Base-by-base conservation (phyloP, 2,113 vertebrate genomes). In the Tor tambroides region DNA sequence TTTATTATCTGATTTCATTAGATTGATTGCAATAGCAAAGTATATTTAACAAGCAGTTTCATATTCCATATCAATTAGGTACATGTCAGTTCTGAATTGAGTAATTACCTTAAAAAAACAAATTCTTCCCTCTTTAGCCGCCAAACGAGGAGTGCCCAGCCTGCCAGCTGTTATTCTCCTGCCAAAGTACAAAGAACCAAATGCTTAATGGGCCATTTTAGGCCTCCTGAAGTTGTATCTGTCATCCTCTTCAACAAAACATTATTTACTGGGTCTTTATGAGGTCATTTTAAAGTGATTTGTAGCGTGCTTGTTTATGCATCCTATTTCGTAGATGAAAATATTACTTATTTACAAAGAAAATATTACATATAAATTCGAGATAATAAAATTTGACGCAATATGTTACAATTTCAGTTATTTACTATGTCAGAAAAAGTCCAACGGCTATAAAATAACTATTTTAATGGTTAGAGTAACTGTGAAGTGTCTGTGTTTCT, bases 51-150 rank as follows among this genome's bases (percentile, higher is more conserved):
- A 86, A 75, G 83, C 69, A 77, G 84, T 56, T 61, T 72, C 85
- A 85, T 75, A 75, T 87, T 87, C 72, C 89, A 87, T 74, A 87
- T 87, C 87, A 88, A 89, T 91, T 87, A 88, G 87, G 83, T 77
- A 75, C 74, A 72, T 88, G 89, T 90, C 90, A 89, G 51, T 54
- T 21, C 76, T 88, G 86, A 90, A 90, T 87, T 84, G 79, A 74
- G 89, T 87, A 88, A 86, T 90, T 90, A 89, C 86, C 86, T 88
- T 89, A 67, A 84, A 86, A 85, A 83, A 87, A 89, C 56, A 87
- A 87, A 83, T 67, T 63, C 38, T 79, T 85, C 72, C 78, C 85
- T 79, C 85, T 92, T 79, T 87, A 87, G 83, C 86, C 85, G 86
- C 81, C 86, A 43, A 87, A 80, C 15, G 71, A 90, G 78, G 76